A percentile compares a stretch with the other conserved stretches of the same genome.
Conservation (phyloP, 2,888 invertebrate genomes). For the Orthosia incerta region DNA sequence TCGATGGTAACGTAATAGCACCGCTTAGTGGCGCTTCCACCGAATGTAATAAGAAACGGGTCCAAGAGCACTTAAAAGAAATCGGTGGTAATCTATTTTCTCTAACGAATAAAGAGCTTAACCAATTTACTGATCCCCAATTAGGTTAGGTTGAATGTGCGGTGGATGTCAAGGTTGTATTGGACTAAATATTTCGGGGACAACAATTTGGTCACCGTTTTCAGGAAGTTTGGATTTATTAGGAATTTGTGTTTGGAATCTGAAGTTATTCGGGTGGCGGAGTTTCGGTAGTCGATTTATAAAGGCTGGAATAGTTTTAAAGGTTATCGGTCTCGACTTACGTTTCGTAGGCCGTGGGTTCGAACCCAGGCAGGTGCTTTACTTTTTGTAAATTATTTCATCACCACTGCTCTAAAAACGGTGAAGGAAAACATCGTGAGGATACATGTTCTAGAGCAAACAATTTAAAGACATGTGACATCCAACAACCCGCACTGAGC, state of each 20-base stretch:
- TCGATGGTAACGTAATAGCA: constrained; percentile 64
- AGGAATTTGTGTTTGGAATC: constrained; percentile 19
- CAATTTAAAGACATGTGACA: too few species aligned
- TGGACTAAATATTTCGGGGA: constrained; percentile 37
- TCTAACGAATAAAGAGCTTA: constrained; percentile 79
- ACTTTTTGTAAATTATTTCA: too few species aligned
- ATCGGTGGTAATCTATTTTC: constrained; percentile 82
- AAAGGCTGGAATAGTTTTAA: too few species aligned
- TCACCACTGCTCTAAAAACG: too few species aligned
- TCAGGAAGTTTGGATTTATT: constrained; percentile 36
- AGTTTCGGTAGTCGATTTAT: background rate
- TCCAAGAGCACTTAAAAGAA: constrained; percentile 76
- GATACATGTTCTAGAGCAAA: too few species aligned
- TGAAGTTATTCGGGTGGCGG: constrained; percentile 20
- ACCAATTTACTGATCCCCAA: constrained; percentile 81
- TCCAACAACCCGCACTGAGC: too few species aligned
- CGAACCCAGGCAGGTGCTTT: too few species aligned
- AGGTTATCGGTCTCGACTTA: too few species aligned
- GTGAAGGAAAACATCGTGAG: too few species aligned
- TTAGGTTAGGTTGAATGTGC: constrained; percentile 70
- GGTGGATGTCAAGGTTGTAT: constrained; percentile 57
- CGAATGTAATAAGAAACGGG: constrained; percentile 76
- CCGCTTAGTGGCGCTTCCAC: constrained; percentile 61
- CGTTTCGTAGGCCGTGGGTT: too few species aligned
- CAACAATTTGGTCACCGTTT: constrained; percentile 21